Conservation (phyloP, 2,888 invertebrate species). For the Gandaritis pyraliata region DNA sequence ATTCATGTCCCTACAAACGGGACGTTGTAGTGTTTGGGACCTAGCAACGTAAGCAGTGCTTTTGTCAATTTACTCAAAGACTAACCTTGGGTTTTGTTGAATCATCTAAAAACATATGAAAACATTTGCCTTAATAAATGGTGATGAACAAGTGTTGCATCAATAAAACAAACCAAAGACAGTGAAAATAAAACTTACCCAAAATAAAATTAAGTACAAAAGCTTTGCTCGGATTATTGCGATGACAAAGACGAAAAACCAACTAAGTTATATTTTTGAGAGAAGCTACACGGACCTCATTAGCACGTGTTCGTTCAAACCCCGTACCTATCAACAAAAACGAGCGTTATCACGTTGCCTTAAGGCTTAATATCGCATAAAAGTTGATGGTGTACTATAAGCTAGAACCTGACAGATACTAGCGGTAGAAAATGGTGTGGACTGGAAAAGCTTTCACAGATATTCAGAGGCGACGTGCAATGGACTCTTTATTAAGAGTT, state of each 20-base stretch:
- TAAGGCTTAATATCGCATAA: slow-evolving; percentile 29
- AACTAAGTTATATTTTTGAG: slow-evolving; percentile 38
- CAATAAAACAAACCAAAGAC: slow-evolving; percentile 11
- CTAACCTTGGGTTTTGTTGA: too few species aligned
- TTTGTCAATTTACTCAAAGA: too few species aligned
- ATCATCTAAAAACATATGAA: too few species aligned
- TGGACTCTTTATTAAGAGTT: slow-evolving; percentile 56
- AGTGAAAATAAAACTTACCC: slow-evolving; percentile 6
- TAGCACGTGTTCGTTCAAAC: slow-evolving; percentile 37
- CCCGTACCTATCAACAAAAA: slow-evolving; percentile 18
- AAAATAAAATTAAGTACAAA: slow-evolving; percentile 9
- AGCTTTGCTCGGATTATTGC: slow-evolving; percentile 11
- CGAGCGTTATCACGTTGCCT: slow-evolving; percentile 11
- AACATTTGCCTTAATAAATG: too few species aligned
- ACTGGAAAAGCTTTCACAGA: slow-evolving; percentile 55
- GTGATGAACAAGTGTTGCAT: not conserved
- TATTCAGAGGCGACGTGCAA: slow-evolving; percentile 53
- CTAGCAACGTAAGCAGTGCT: too few species aligned
- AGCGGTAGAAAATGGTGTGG: slow-evolving; percentile 42
- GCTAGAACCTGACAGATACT: slow-evolving; percentile 39
- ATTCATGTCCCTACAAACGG: too few species aligned
- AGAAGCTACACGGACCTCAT: slow-evolving; percentile 35
- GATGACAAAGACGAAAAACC: slow-evolving; percentile 35
- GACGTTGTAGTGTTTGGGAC: too few species aligned
- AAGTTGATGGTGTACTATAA: slow-evolving; percentile 26